Percentiles rank a stretch among this genome's conserved stretches.
Conservation (phyloP, 2,888 invertebrate genomes). For the Zootermopsis nevadensis region DNA sequence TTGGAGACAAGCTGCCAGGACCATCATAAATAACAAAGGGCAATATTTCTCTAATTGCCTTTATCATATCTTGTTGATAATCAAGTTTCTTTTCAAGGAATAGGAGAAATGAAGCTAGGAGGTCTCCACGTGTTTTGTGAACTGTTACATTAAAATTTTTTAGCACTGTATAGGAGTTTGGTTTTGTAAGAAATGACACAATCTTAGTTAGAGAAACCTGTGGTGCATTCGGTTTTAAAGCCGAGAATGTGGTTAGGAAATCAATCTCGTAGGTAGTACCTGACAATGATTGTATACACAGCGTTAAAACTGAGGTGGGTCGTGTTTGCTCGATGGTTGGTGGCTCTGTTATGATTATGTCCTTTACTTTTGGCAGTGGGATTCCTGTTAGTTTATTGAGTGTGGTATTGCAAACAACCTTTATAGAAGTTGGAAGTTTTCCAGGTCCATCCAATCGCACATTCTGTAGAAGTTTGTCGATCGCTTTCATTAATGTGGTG, state of each 20-base stretch:
- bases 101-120: neutral
- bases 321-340: too few species aligned
- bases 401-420: conserved; percentile 1
- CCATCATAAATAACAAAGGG: conserved; percentile 4
- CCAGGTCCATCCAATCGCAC: conserved; percentile 26
- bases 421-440: neutral
- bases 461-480: neutral
- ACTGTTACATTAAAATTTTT: neutral
- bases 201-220: conserved; percentile 3
- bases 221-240: conserved; percentile 20
- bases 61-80: neutral
- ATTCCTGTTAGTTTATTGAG: conserved; percentile 9
- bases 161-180: neutral
- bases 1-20: neutral
- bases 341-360: neutral
- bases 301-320: neutral
- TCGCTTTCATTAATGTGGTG: conserved; percentile 15
- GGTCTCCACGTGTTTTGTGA: conserved; percentile 18
- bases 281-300: conserved; percentile 10
- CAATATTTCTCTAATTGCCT: conserved; percentile 19
- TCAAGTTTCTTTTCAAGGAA: conserved; percentile 13
- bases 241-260: conserved; percentile 5
- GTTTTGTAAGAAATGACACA: conserved; percentile 4
- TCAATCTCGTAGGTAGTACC: conserved; percentile 23
- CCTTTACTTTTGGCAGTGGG: neutral